Evolutionary conservation across 2,888 invertebrate genomes (phyloP).

Genomic region (Eumerus sabulonum): DNA sequence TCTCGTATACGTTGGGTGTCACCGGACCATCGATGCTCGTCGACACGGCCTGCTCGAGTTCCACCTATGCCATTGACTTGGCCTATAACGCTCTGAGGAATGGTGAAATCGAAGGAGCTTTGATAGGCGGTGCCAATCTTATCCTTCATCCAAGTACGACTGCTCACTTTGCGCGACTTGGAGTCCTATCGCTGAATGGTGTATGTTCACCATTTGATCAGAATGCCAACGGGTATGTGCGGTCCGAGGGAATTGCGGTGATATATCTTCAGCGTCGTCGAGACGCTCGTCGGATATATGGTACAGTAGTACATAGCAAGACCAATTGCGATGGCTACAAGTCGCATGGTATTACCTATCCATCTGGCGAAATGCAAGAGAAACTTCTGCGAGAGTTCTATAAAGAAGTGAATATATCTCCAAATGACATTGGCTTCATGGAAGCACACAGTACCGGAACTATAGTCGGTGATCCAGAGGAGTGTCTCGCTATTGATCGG

Average conservation of each 20-base stretch:
- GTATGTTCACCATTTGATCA: slow-evolving; percentile 92
- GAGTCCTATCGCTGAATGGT: slow-evolving; percentile 89
- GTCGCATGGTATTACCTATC: slow-evolving; percentile 83
- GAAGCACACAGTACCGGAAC: slow-evolving; percentile 92
- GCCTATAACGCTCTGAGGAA: slow-evolving; percentile 86
- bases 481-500: slow-evolving; percentile 87
- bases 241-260: slow-evolving; percentile 86
- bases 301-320: slow-evolving; percentile 85
- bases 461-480: slow-evolving; percentile 91
- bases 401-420: slow-evolving; percentile 84
- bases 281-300: slow-evolving; percentile 83
- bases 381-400: slow-evolving; percentile 82
- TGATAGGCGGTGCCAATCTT: slow-evolving; percentile 91
- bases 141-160: slow-evolving; percentile 91
- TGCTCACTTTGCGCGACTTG: slow-evolving; percentile 87
- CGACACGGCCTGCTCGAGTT: slow-evolving; percentile 95
- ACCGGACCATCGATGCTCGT: slow-evolving; percentile 91
- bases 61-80: slow-evolving; percentile 89
- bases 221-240: slow-evolving; percentile 86
- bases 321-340: slow-evolving; percentile 87
- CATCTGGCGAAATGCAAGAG: slow-evolving; percentile 82
- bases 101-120: slow-evolving; percentile 90
- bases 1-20: slow-evolving; percentile 91
- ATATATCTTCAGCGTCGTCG: slow-evolving; percentile 85
- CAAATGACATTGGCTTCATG: slow-evolving; percentile 84